These are phyloP conservation scores for Tetheella fluctuosa DNA, from an alignment of 2,888 invertebrate genomes.

Conservation along the genomic window DNA sequence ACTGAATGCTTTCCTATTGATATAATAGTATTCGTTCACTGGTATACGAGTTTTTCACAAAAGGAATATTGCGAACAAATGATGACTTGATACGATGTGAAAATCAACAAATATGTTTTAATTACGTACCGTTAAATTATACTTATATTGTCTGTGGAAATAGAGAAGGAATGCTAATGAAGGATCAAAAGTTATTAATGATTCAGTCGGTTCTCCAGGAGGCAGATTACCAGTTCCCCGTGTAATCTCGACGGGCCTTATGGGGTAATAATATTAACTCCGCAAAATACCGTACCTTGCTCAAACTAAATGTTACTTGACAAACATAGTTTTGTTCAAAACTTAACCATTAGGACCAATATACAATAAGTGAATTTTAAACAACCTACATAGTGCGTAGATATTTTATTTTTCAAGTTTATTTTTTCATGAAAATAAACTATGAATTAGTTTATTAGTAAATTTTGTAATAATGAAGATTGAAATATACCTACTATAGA, in stretches of 20 bases:
- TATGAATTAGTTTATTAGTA: too few relatives aligned
- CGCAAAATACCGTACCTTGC: slow-evolving; percentile 8
- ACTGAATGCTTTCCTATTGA: background rate
- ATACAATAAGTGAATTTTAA: too few relatives aligned
- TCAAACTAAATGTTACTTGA: slow-evolving; percentile 3
- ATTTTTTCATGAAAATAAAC: too few relatives aligned
- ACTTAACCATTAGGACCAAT: background rate
- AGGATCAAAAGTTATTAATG: slow-evolving; percentile 31
- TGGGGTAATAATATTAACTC: slow-evolving; percentile 25
- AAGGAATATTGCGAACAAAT: background rate
- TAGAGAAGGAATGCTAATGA: slow-evolving; percentile 21
- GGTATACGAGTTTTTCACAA: background rate
- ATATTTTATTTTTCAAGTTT: too few relatives aligned
- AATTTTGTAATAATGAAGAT: too few relatives aligned
- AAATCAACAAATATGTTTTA: slow-evolving; percentile 7
- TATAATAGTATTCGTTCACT: background rate
- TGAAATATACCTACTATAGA: too few relatives aligned
- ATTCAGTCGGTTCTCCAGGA: slow-evolving; percentile 32
- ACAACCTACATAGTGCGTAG: too few relatives aligned
- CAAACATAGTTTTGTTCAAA: background rate
- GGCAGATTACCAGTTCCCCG: slow-evolving; percentile 31
- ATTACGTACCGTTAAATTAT: background rate
- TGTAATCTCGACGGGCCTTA: slow-evolving; percentile 24
- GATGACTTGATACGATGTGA: too few relatives aligned
- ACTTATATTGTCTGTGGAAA: background rate